These are phyloP conservation scores for Agrypnus murinus DNA, from an alignment of 2,888 invertebrate species.

Conservation along the genomic window DNA sequence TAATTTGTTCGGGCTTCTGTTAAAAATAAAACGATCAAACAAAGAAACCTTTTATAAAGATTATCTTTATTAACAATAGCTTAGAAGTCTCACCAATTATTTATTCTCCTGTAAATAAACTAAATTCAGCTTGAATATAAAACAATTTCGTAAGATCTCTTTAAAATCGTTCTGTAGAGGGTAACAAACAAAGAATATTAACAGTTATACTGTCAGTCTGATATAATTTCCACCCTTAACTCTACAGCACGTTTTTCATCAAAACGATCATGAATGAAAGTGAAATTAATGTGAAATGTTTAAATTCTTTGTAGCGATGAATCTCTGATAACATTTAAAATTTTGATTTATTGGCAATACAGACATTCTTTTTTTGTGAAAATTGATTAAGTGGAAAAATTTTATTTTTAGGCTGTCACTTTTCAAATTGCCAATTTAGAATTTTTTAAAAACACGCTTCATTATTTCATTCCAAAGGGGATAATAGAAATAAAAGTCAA, in stretches of 20 bases:
- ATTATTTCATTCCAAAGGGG: background rate
- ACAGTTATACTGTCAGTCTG: no score
- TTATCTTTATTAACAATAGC: no score
- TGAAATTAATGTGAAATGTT: background rate
- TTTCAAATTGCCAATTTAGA: background rate
- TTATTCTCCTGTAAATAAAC: no score
- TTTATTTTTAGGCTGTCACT: background rate
- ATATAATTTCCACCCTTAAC: constrained; percentile 40
- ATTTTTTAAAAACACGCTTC: background rate
- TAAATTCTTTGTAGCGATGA: background rate
- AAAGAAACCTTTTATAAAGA: no score
- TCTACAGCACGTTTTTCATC: constrained; percentile 39
- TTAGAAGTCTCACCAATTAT: no score
- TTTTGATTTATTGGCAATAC: background rate
- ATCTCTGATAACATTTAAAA: background rate
- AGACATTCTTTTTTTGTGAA: background rate
- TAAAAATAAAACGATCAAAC: no score
- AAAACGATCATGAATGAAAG: constrained; percentile 29
- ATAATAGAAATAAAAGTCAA: background rate
- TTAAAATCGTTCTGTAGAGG: no score
- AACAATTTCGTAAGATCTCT: no score
- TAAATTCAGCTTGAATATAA: no score
- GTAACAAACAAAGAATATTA: no score
- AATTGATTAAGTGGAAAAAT: background rate
- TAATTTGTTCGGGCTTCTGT: no score